Base-by-base conservation (phyloP, 2,888 invertebrate genomes). In the Sarcophaga carnaria region DNA sequence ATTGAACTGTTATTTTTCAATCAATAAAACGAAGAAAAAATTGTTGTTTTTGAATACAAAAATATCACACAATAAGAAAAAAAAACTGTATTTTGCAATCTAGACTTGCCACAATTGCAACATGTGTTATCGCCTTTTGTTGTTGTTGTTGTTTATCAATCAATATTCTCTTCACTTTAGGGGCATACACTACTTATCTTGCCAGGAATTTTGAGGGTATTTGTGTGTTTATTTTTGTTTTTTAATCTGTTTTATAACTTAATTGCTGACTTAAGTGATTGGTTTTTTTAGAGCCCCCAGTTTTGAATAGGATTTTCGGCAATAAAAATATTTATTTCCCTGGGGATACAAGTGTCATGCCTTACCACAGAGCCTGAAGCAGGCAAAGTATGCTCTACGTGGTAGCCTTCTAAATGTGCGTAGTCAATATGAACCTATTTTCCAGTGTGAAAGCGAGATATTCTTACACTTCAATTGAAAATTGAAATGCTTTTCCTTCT, bases 1-100 rank as follows among this genome's bases (percentile, higher is more conserved):
- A 37, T 84, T 84, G 78, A 67, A 84, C 84, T 84, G 71, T 79
- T 87, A 79, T 76, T 82, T 82, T 87, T 71, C 45, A 70, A 84
- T 71, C 66, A 76, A 59, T 49, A 14, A 37, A 8, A 37, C 8
- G 37, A 37, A 37, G 6, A 6, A 37, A 37, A 37, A 37, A 37
- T 37, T 37, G 0, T 54, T 54, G 3, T 54, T 54, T 54, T 54
- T 54, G 4, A 14, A 54, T 10, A 14, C 59, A 64, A 76, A 63
- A 75, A 75, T 5, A 49, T 60, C 59, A 17, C 25, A 75, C 27
- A 71, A 75, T 77, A 84, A 67, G 22, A 22, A 62, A 37, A 67
- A 47, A 27, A 49, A 27, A 54, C 54, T 17, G 14, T 54, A 8
- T 8, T 37, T 37, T 37, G 37, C 37, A 37, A 37, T 37, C 37